Conservation (phyloP, 2,797 vertebrate species). For the Chelon auratus region DNA sequence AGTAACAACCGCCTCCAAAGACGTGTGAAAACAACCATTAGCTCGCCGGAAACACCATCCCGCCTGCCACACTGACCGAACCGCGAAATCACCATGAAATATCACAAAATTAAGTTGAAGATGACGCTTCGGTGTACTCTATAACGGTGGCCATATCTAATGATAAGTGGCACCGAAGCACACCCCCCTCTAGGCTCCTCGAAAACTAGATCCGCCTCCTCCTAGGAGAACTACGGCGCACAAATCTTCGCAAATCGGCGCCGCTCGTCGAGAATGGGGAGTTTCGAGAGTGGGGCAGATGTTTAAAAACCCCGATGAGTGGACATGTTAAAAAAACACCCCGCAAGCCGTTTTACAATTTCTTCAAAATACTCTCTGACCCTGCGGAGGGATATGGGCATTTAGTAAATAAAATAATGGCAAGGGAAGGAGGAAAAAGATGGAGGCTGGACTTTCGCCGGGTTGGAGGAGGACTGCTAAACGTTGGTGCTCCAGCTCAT, state of each 20-base stretch:
- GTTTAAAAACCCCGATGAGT: not conserved
- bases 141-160: slow-evolving; percentile 89
- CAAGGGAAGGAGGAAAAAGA: slow-evolving; percentile 62
- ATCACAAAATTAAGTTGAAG: slow-evolving; percentile 85
- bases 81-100: slow-evolving; percentile 52
- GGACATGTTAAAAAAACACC: slow-evolving; percentile 12
- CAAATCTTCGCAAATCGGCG: not conserved
- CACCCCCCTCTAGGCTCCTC: slow-evolving; percentile 72
- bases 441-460: slow-evolving; percentile 53
- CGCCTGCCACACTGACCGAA: slow-evolving; percentile 26
- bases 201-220: slow-evolving; percentile 77
- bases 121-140: slow-evolving; percentile 79
- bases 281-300: not conserved
- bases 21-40: slow-evolving; percentile 56
- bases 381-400: slow-evolving; percentile 87
- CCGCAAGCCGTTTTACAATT: slow-evolving; percentile 64
- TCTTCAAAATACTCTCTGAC: slow-evolving; percentile 87
- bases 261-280: not conserved
- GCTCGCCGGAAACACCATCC: slow-evolving; percentile 49
- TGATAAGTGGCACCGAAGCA: slow-evolving; percentile 85
- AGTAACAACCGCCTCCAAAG: slow-evolving; percentile 66
- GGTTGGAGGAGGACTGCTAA: slow-evolving; percentile 49
- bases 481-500: slow-evolving; percentile 32
- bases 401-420: slow-evolving; percentile 90
- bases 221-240: slow-evolving; percentile 50